Base-by-base conservation (phyloP, 92 coral and sea anemone species). In the Meandrina meandrites region DNA sequence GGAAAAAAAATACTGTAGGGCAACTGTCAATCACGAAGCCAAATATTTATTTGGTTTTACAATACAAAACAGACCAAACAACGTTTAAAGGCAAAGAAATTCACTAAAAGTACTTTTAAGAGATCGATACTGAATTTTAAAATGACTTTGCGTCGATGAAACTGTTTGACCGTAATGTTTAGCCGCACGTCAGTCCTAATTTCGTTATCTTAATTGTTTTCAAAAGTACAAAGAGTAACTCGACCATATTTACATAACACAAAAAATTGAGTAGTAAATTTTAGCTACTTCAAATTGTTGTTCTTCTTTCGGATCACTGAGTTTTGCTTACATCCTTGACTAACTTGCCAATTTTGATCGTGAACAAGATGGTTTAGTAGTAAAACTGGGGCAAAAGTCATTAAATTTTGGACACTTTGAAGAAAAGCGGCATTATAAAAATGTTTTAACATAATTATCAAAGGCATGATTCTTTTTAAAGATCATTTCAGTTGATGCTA, bases 1-100 rank as follows among this genome's bases (percentile, higher is more conserved):
- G 58, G 53, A 58, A 73, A 73, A 18, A 16, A 18, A 10, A 13
- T n/a, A 9, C 51, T 37, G 69, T n/a, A 57, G 24, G 35, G 71
- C 71, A 60, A 37, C 71, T n/a, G 83, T 79, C 83, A 79, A 58
- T 79, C 70, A 30, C 18, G 21, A 30, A 3, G 32, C 17, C 71
- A 5, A 79, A 58, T 42, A 36, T 56, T 4, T 54, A 7, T 60
- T 58, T 34, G 21, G 60, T 16, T 79, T 35, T 3, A 15, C 67
- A 78, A 51, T 32, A 78, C 19, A 51, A 30, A 17, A n/a, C 31
- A 24, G 31, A 17, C 57, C 22, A 22, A 19, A 60, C 28, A 60
- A 22, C 1, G 9, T 60, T 77, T 51, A 5, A 31, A 27, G 35
- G 16, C 6, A 30, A 30, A 77, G 62, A 77, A 77, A 51, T 8